These are phyloP conservation scores for Gnathonemus longibarbis DNA, from an alignment of 2,113 vertebrate genomes.

Conservation along the genomic window DNA sequence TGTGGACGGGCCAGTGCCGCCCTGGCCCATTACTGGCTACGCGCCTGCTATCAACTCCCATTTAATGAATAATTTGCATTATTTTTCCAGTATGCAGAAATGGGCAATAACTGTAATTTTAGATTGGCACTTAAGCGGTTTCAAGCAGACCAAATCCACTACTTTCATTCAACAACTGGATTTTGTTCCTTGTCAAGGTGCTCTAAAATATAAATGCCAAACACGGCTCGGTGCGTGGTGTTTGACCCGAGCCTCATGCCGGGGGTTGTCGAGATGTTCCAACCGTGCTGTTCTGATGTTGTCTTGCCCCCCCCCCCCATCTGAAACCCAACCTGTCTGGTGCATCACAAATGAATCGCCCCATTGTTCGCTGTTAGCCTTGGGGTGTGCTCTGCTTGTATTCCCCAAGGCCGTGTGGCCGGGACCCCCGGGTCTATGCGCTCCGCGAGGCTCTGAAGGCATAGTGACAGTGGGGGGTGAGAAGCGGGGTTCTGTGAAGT, in stretches of 20 bases:
- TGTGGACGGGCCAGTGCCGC: too few species aligned
- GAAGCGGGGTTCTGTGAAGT: not conserved
- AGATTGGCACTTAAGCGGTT: not conserved
- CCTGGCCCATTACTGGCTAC: too few species aligned
- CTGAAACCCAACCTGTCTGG: slow-evolving; percentile 40
- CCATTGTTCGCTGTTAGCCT: slow-evolving; percentile 53
- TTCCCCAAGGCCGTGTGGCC: not conserved
- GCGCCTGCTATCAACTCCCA: too few species aligned
- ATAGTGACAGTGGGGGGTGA: not conserved
- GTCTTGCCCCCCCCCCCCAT: not conserved
- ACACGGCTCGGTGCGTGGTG: slow-evolving; percentile 39
- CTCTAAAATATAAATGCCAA: slow-evolving; percentile 39
- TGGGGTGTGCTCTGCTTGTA: slow-evolving; percentile 46
- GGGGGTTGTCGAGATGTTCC: slow-evolving; percentile 38
- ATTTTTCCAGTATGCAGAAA: slow-evolving; percentile 4
- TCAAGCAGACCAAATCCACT: slow-evolving; percentile 4
- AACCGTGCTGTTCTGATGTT: not conserved
- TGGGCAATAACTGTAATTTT: not conserved
- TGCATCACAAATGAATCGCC: slow-evolving; percentile 54
- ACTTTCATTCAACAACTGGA: slow-evolving; percentile 34
- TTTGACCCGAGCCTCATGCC: slow-evolving; percentile 37
- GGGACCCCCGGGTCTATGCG: not conserved
- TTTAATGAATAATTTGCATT: not conserved
- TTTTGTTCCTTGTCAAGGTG: slow-evolving; percentile 29
- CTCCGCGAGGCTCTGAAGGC: not conserved